Percentiles rank a stretch among this genome's conserved stretches.
phyloP scores from a whole-genome alignment of 2,113 vertebrate genomes.

The Orthonyx spaldingii region DNA sequence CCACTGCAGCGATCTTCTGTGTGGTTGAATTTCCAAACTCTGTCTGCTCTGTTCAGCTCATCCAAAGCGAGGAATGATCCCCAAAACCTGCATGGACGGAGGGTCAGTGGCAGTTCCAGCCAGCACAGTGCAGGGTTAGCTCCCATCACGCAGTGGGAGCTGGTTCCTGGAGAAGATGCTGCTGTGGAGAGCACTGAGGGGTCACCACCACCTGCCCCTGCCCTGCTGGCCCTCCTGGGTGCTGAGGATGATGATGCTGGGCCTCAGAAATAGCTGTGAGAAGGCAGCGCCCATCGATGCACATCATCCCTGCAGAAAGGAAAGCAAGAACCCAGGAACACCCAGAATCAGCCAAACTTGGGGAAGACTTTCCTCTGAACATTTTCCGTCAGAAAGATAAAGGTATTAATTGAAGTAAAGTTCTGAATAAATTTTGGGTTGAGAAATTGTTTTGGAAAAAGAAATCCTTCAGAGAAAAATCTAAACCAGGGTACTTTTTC shows the following conservation, averaged over 20 bases:
- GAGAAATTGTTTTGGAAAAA: neutral
- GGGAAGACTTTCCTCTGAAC: neutral
- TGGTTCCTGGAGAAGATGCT: neutral
- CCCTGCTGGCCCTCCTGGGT: too few relatives aligned
- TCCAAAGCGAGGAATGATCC: neutral
- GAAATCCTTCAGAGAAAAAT: neutral
- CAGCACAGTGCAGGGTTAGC: neutral
- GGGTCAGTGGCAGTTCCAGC: neutral
- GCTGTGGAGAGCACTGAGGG: neutral
- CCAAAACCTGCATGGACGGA: neutral
- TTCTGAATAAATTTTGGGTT: neutral
- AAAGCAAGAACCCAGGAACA: neutral
- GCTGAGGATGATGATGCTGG: neutral
- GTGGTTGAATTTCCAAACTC: neutral
- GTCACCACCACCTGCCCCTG: neutral
- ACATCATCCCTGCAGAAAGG: neutral
- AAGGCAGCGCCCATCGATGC: neutral
- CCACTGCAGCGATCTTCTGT: neutral
- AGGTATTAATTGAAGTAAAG: neutral
- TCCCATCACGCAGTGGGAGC: accelerated
- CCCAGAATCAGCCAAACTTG: neutral
- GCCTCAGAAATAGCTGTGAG: neutral
- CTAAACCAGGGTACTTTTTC: neutral
- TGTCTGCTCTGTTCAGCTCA: neutral
- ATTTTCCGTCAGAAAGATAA: neutral